Evolutionary conservation across 2,797 vertebrate genomes (phyloP).

Genomic region (Peromyscus aztecus): DNA sequence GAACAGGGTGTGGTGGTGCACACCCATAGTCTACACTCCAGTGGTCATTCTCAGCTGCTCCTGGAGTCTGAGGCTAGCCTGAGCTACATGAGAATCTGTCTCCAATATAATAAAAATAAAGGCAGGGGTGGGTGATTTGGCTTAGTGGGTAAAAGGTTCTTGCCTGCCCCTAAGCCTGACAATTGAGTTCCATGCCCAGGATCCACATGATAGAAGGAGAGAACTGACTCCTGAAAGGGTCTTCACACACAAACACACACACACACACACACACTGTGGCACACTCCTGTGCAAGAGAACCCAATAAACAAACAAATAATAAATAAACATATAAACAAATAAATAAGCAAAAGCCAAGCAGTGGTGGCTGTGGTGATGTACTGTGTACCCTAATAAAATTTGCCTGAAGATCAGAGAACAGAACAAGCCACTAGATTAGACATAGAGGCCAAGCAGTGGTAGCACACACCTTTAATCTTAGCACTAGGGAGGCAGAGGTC

Average conservation of each 20-base stretch:
- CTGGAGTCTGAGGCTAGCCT: not conserved
- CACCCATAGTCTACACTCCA: not conserved
- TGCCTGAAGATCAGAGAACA: too few species aligned
- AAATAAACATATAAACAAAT: not conserved
- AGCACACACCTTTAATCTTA: too few species aligned
- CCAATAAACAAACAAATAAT: rapidly evolving
- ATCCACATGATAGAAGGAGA: not conserved
- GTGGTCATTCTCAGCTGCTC: not conserved
- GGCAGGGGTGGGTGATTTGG: not conserved
- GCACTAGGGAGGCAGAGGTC: too few species aligned
- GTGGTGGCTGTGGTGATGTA: not conserved
- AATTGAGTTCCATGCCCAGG: not conserved
- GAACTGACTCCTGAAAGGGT: not conserved
- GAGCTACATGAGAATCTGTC: not conserved
- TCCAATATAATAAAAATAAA: not conserved
- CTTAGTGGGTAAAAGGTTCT: not conserved
- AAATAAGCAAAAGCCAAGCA: not conserved
- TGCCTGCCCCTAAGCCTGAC: not conserved
- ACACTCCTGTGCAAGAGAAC: not conserved
- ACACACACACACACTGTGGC: not conserved
- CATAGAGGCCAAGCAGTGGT: too few species aligned
- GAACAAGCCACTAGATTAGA: too few species aligned
- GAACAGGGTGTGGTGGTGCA: too few species aligned
- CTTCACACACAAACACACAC: not conserved
- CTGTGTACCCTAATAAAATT: too few species aligned